These are phyloP conservation scores for Indicator maculatus DNA, from an alignment of 2,113 vertebrate species.

Conservation along the genomic window DNA sequence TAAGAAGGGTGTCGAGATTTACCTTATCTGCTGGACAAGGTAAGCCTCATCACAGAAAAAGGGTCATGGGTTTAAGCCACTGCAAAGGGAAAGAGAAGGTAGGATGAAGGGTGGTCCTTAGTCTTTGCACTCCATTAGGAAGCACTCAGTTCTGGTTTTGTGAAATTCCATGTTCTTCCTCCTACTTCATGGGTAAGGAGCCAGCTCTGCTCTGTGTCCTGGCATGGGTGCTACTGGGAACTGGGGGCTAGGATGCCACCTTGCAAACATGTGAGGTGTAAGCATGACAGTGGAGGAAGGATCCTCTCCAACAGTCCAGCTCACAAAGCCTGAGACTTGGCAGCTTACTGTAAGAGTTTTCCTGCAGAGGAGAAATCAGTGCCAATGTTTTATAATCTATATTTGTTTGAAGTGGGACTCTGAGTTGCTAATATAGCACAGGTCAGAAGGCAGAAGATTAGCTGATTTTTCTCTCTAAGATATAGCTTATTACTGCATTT, in stretches of 20 bases:
- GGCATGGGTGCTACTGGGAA: rapidly evolving
- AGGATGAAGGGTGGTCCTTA: neutral
- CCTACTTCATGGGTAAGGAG: neutral
- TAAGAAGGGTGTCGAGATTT: neutral
- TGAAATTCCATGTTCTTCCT: neutral
- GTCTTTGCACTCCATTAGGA: neutral
- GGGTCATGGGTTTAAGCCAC: neutral
- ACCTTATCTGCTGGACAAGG: neutral
- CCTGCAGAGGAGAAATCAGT: neutral
- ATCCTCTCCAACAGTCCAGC: neutral
- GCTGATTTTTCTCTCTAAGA: neutral
- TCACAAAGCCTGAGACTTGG: neutral
- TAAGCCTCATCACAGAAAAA: neutral
- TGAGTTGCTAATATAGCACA: neutral
- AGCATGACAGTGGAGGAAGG: neutral
- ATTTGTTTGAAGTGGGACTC: neutral
- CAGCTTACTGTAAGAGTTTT: neutral
- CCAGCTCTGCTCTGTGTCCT: neutral
- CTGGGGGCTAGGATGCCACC: neutral
- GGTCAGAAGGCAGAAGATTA: neutral
- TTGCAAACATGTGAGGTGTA: neutral
- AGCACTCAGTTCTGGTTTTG: neutral
- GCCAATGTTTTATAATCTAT: neutral
- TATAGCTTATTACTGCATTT: neutral
- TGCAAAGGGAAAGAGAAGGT: neutral